Evolutionary conservation across 2,888 invertebrate genomes (phyloP), one percentile per base, ranked within the genome.

Genomic region (Mesochorus sp.): DNA sequence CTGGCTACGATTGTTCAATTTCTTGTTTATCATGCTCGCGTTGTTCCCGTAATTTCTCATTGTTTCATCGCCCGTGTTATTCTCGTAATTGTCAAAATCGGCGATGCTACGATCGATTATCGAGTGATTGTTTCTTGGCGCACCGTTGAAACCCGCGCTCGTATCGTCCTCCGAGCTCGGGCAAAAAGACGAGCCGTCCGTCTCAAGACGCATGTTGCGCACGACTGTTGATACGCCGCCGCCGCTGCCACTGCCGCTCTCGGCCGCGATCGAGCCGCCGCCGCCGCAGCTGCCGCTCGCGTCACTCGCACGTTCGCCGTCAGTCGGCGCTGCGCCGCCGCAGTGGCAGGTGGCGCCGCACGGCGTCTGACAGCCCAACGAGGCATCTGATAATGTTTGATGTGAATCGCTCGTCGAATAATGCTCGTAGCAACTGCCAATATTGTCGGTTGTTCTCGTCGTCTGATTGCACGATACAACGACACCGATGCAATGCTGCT

Each of bases 151-250:
- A 31, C 21, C 21, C 3, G 64, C 66, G 80, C 85, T 88, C 75
- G 85, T 79, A 76, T 86, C 81, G 81, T 89, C 88, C 82, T 89
- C 88, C 84, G 87, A 79, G 75, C 57, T 86, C 85, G 83, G 85
- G 82, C 86, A 86, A 62, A 86, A 82, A 80, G 84, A 85, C 37
- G 73, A 68, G 0, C 83, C 82, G 72, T 89, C 89, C 89, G 81
- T 84, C 82, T 89, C 89, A 86, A 88, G 86, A 84, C 89, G 90
- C 89, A 90, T 90, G 85, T 86, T 88, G 88, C 85, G 84, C 86
- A 86, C 88, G 86, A 90, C 90, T 87, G 89, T 71, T 79, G 88
- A 85, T 44, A 89, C 88, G 49, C 75, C 81, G 74, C 55, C 71
- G 75, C 64, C 34, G 88, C 88, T 61, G 89, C 89, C 64, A 90